These are phyloP conservation scores for Sphenopsis melanotis DNA, from an alignment of 2,797 vertebrate genomes.

Conservation along the genomic window DNA sequence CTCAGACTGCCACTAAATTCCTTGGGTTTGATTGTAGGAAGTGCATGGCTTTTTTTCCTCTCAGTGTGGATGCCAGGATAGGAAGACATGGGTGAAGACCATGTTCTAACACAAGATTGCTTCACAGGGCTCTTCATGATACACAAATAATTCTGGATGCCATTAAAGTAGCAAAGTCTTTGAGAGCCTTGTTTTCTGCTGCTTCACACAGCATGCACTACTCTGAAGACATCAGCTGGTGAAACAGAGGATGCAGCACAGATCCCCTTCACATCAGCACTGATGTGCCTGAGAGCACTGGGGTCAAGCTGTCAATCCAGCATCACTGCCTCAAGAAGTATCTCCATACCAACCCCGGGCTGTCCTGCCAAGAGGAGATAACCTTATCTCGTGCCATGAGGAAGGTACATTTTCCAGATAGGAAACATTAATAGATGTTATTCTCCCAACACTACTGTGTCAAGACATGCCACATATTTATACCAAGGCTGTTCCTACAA, in stretches of 20 bases:
- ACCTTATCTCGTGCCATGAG: neutral
- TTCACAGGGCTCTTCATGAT: neutral
- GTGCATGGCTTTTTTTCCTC: neutral
- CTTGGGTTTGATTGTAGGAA: neutral
- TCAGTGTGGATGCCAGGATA: neutral
- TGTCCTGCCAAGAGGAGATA: neutral
- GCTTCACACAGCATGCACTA: rapidly evolving
- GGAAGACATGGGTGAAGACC: neutral
- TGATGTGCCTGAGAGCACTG: neutral
- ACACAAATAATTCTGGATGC: neutral
- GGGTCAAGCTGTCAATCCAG: neutral
- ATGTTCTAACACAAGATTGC: neutral
- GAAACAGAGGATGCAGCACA: neutral
- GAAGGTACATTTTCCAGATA: neutral
- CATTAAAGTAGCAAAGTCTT: neutral
- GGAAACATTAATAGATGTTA: neutral
- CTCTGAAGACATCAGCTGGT: neutral
- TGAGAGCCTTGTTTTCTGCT: neutral
- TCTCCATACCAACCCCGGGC: rapidly evolving
- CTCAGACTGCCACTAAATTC: neutral
- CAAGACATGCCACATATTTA: neutral
- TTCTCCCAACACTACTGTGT: neutral
- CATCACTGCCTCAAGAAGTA: neutral
- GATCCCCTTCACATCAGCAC: neutral
- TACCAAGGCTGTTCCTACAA: neutral